These are phyloP conservation scores for Rhagonycha fulva DNA, from an alignment of 2,888 invertebrate species.

Conservation along the genomic window DNA sequence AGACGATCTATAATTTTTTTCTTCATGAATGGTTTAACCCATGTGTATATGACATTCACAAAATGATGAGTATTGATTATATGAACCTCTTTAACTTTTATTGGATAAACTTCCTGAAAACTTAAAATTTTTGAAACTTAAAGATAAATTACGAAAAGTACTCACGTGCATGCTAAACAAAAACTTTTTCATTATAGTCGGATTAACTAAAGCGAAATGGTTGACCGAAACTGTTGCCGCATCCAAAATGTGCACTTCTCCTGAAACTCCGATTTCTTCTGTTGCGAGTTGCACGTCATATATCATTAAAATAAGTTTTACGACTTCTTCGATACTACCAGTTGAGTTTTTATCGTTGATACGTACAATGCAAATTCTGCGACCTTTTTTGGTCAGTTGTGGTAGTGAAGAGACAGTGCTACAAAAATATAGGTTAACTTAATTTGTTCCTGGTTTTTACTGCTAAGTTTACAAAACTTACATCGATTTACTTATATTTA, in stretches of 20 bases:
- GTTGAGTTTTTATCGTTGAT: conserved; percentile 71
- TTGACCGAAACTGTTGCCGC: conserved; percentile 77
- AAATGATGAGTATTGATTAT: conserved; percentile 83
- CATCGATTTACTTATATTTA: conserved; percentile 70
- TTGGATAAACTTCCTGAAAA: conserved; percentile 81
- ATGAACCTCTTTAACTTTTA: conserved; percentile 85
- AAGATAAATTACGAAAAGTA: neutral
- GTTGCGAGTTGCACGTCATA: conserved; percentile 80
- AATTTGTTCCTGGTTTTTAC: neutral
- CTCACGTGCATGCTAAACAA: conserved; percentile 73
- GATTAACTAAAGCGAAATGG: conserved; percentile 85
- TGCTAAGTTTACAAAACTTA: conserved; percentile 55
- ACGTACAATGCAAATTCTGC: conserved; percentile 75
- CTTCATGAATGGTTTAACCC: conserved; percentile 85
- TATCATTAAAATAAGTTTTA: conserved; percentile 84
- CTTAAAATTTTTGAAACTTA: neutral
- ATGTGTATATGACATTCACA: conserved; percentile 82
- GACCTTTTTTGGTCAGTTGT: conserved; percentile 79
- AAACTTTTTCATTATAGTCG: conserved; percentile 81
- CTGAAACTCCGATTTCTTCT: conserved; percentile 80
- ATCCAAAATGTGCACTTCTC: conserved; percentile 81
- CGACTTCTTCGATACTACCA: conserved; percentile 74
- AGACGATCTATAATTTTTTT: conserved; percentile 86
- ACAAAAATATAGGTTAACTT: conserved; percentile 37
- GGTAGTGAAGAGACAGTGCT: conserved; percentile 81